Evolutionary conservation across 2,888 invertebrate species (phyloP).

Genomic region (Eustalomyia histrio): DNA sequence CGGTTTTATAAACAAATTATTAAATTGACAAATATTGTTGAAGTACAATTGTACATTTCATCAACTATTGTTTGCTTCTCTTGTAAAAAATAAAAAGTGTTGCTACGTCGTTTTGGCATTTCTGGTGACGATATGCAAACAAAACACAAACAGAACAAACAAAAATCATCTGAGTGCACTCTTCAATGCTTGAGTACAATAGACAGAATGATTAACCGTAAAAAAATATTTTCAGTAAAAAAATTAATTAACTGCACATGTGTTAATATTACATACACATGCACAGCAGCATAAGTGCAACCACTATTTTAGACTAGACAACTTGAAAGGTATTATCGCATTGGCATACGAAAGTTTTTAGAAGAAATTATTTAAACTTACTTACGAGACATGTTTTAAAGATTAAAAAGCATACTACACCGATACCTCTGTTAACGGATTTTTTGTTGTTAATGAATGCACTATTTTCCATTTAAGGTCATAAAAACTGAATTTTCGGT

Average conservation of each 20-base stretch:
- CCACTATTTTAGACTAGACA: slow-evolving; percentile 56
- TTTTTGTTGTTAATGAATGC: no score
- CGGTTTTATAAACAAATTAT: no score
- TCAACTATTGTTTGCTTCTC: no score
- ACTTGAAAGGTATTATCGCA: slow-evolving; percentile 62
- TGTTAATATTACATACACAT: neutral
- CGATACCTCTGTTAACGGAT: no score
- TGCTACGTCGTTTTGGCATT: no score
- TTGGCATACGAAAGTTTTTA: slow-evolving; percentile 31
- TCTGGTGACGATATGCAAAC: no score
- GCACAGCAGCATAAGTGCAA: slow-evolving; percentile 30
- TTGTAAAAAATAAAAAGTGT: no score
- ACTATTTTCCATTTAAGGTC: no score
- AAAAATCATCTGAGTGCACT: slow-evolving; percentile 6
- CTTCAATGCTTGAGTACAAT: slow-evolving; percentile 17
- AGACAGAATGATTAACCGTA: slow-evolving; percentile 40
- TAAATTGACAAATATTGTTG: no score
- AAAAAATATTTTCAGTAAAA: slow-evolving; percentile 56
- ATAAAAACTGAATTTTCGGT: no score
- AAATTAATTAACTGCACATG: slow-evolving; percentile 67
- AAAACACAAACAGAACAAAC: neutral
- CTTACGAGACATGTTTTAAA: neutral
- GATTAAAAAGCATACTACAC: neutral
- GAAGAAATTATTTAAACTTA: neutral
- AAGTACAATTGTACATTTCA: no score